These are phyloP conservation scores for Callyntrura guangdongensis DNA, from an alignment of 2,888 invertebrate genomes.

Conservation along the genomic window DNA sequence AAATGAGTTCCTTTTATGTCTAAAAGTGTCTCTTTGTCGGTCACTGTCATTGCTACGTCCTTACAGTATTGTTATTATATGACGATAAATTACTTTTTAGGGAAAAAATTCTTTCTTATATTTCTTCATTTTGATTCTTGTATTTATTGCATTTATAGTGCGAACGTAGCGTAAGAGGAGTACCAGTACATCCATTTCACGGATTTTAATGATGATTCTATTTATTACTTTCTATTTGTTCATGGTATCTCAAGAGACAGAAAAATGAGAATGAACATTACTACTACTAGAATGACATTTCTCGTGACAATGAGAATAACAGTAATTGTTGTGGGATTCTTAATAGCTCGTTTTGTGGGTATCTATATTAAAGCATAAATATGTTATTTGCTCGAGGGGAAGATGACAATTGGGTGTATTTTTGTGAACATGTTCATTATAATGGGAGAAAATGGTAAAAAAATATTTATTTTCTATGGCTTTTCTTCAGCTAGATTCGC, in stretches of 20 bases:
- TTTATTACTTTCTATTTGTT: constrained; percentile 30
- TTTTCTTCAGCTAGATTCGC: not conserved
- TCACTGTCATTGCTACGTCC: too few species aligned
- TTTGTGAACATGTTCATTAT: not conserved
- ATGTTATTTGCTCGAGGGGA: not conserved
- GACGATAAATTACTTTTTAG: too few species aligned
- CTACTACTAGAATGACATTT: constrained; percentile 13
- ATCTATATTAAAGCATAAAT: constrained; percentile 46
- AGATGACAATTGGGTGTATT: not conserved
- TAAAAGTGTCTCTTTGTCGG: too few species aligned
- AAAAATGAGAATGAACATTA: too few species aligned
- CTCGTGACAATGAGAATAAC: not conserved
- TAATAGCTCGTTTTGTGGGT: constrained; percentile 44
- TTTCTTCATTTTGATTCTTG: constrained; percentile 15
- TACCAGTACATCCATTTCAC: not conserved
- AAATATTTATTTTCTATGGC: not conserved
- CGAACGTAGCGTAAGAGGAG: not conserved
- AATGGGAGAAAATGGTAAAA: not conserved
- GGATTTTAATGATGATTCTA: constrained; percentile 51
- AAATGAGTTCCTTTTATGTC: too few species aligned
- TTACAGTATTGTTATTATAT: too few species aligned
- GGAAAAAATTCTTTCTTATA: too few species aligned
- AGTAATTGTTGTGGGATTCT: constrained; percentile 37
- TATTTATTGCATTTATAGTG: constrained; percentile 9
- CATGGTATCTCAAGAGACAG: not conserved